These are phyloP conservation scores for Planiliza haematocheilus DNA, from an alignment of 2,113 vertebrate genomes.

Conservation along the genomic window DNA sequence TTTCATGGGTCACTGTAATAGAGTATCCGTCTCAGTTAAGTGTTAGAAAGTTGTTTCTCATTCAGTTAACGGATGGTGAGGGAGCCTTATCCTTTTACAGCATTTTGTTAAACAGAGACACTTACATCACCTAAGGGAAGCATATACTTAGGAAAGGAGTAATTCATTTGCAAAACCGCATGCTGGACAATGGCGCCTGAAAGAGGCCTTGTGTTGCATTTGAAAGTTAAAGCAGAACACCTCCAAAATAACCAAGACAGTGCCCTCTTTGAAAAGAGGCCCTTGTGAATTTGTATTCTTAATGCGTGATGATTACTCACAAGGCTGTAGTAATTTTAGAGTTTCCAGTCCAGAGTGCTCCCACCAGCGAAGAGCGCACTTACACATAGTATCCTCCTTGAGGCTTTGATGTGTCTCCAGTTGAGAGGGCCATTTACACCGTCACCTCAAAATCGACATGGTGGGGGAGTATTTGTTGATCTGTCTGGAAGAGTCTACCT, in stretches of 20 bases:
- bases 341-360: neutral
- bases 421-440: neutral
- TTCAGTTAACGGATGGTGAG: neutral
- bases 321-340: too few species aligned
- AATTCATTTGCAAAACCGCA: neutral
- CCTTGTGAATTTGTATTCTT: too few species aligned
- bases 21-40: neutral
- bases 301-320: too few species aligned
- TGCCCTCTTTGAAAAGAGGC: too few species aligned
- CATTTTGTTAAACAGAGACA: neutral
- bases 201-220: neutral
- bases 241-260: too few species aligned
- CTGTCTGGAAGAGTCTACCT: constrained; percentile 16
- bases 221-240: neutral
- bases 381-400: neutral
- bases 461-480: constrained; percentile 13
- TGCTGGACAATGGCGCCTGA: neutral
- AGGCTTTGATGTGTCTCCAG: constrained; percentile 7
- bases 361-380: neutral
- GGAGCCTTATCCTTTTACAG: neutral
- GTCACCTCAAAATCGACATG: constrained; percentile 16
- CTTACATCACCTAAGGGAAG: neutral
- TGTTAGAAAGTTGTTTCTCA: too few species aligned
- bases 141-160: neutral
- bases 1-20: neutral